These are phyloP conservation scores for Drosophila nr. perissopoda DNA, from an alignment of 2,888 invertebrate species.

Conservation along the genomic window DNA sequence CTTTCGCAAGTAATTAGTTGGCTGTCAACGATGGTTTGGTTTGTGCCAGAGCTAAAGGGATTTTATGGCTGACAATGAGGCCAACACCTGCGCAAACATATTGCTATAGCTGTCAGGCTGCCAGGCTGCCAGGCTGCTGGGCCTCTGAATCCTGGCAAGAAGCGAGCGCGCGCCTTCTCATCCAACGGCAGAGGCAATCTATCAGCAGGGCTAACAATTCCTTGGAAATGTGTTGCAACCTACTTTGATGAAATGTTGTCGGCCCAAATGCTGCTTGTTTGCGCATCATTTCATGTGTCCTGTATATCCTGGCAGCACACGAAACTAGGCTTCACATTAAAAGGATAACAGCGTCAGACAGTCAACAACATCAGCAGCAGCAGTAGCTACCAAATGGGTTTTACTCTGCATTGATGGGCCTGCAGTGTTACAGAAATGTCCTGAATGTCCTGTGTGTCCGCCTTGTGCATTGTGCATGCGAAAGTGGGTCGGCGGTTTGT, in stretches of 20 bases:
- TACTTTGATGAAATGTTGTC: slow-evolving; percentile 72
- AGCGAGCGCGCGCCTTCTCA: slow-evolving; percentile 25
- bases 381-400: slow-evolving; percentile 67
- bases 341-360: slow-evolving; percentile 67
- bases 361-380: slow-evolving; percentile 50
- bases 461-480: slow-evolving; percentile 53
- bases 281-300: slow-evolving; percentile 64
- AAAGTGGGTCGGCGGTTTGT: slow-evolving; percentile 77
- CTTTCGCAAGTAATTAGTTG: slow-evolving; percentile 72
- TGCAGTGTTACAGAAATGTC: slow-evolving; percentile 22
- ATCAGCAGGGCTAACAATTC: slow-evolving; percentile 37
- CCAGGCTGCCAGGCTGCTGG: neutral
- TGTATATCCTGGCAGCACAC: slow-evolving; percentile 21
- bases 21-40: slow-evolving; percentile 68
- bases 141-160: neutral
- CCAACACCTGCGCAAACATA: slow-evolving; percentile 59
- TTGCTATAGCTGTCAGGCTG: slow-evolving; percentile 12
- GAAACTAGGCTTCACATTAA: slow-evolving; percentile 59
- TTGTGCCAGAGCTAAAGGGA: slow-evolving; percentile 58
- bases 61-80: slow-evolving; percentile 47
- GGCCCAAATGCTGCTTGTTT: slow-evolving; percentile 59
- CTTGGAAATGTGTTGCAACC: slow-evolving; percentile 58
- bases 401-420: slow-evolving; percentile 72
- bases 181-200: slow-evolving; percentile 41
- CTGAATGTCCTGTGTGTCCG: slow-evolving; percentile 25